Evolutionary conservation across 2,113 vertebrate genomes (phyloP).

Genomic region (Riparia riparia): DNA sequence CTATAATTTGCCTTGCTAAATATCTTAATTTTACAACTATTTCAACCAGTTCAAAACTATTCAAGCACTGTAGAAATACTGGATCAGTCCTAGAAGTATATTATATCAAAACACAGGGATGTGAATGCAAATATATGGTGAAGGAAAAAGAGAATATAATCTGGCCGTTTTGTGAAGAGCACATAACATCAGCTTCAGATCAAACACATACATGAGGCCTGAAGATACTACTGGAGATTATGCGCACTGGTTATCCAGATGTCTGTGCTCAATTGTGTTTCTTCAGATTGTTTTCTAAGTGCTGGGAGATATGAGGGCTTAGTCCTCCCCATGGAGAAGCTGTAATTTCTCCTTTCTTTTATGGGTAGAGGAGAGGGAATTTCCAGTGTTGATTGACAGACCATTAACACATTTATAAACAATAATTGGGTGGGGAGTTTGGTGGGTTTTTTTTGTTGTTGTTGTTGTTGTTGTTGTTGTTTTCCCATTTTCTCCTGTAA

Average conservation of each 20-base stretch:
- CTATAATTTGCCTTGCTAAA: not conserved
- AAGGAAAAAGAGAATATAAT: not conserved
- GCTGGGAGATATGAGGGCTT: not conserved
- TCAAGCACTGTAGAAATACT: not conserved
- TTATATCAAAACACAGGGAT: not conserved
- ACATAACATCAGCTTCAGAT: not conserved
- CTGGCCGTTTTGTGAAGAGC: not conserved
- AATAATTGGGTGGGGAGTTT: rapidly evolving
- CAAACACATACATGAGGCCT: not conserved
- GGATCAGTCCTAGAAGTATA: not conserved
- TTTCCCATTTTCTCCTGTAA: not conserved
- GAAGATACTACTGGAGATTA: not conserved
- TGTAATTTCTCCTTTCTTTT: not conserved
- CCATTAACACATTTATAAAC: not conserved
- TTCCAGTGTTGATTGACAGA: not conserved
- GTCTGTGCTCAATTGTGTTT: not conserved
- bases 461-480: no score
- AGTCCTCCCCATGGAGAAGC: not conserved
- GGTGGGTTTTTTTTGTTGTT: no score
- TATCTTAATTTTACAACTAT: not conserved
- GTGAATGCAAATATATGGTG: not conserved
- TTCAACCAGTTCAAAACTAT: not conserved
- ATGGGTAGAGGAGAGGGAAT: not conserved
- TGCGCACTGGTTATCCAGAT: not conserved
- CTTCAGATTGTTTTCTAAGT: not conserved